A percentile compares a stretch with the other conserved stretches of the same genome.
Conservation (phyloP, 1,140 invertebrate genomes). For the Drosophila rufa region DNA sequence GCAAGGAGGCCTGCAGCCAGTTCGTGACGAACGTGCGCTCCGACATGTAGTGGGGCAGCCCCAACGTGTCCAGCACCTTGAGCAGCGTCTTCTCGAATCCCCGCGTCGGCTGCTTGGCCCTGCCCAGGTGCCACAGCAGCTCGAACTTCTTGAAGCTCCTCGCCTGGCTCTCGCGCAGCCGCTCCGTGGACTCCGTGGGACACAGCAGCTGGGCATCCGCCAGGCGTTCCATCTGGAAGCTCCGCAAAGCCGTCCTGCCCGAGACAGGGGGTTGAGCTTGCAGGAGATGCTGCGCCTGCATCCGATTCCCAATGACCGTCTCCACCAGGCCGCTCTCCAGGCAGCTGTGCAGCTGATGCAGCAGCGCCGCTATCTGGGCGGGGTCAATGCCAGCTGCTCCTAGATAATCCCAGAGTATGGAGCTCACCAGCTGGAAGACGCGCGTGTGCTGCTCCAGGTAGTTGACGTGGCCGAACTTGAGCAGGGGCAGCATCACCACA, state of each 20-base stretch:
- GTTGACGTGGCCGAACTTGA: constrained; percentile 88
- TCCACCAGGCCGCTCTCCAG: constrained; percentile 83
- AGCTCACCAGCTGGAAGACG: constrained; percentile 88
- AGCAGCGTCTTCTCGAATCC: constrained; percentile 83
- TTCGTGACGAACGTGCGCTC: constrained; percentile 84
- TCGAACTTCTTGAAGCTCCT: constrained; percentile 91
- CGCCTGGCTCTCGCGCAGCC: constrained; percentile 85
- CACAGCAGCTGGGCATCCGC: constrained; percentile 78
- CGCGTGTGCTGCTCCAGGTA: constrained; percentile 89
- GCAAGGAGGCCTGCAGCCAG: constrained; percentile 86
- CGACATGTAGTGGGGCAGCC: constrained; percentile 79
- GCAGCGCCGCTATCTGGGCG: constrained; percentile 65
- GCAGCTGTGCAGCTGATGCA: constrained; percentile 83
- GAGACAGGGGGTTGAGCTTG: constrained; percentile 42
- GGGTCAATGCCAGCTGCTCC: constrained; percentile 68
- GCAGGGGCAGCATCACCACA: constrained; percentile 89
- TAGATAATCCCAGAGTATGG: constrained; percentile 82
- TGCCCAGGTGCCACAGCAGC: constrained; percentile 92
- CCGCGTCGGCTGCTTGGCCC: constrained; percentile 87
- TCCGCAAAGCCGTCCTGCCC: constrained; percentile 47
- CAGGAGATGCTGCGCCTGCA: constrained; percentile 75
- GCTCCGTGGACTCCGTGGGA: constrained; percentile 55
- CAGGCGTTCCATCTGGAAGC: constrained; percentile 64
- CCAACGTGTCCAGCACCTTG: constrained; percentile 78
- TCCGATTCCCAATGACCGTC: constrained; percentile 76